Base-by-base conservation (phyloP, 2,797 vertebrate genomes). In the Enteromius fasciolatus region DNA sequence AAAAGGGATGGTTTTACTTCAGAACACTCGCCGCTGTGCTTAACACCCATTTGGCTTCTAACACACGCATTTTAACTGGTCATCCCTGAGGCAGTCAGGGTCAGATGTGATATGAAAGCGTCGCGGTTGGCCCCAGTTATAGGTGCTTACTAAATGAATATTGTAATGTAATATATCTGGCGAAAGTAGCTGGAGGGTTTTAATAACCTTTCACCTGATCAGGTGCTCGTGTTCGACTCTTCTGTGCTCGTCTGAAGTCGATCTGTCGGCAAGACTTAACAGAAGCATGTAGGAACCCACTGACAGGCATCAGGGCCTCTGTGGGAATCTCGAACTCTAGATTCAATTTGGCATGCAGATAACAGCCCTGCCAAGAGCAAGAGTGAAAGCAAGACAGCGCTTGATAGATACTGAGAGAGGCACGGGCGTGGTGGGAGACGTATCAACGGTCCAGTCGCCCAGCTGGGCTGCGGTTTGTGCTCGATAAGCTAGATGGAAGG, bases 91-190 rank as follows among this genome's bases (percentile, higher is more conserved):
- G 84, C 76, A 70, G 23, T 68, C 88, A 88, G 90, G 90, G 90
- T 92, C 91, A 90, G 92, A 89, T 88, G 88, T 89, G 91, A 92
- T 93, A 92, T 93, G 90, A 85, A 89, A 81, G 88, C 78, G 86
- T 83, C 78, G 87, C 78, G 89, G 85, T 84, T 86, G 77, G 89
- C 91, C 90, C 88, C 89, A 81, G 88, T 81, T 70, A 90, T 84
- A 90, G 91, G 91, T 90, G 91, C 90, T 91, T 91, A 77, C 85
- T 89, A 90, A 90, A 93, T 94, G 89, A 93, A 94, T 93, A 93
- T 94, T 93, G 91, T 90, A 94, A 91, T 86, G 90, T 91, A 92
- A 93, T 93, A 92, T 92, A 87, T 78, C 85, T 89, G 87, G 89
- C 39, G 84, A 87, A 86, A 90, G 88, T 90, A 81, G 91, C 90